These are phyloP conservation scores for Callionymus lyra DNA, from an alignment of 2,113 vertebrate genomes.

Conservation along the genomic window DNA sequence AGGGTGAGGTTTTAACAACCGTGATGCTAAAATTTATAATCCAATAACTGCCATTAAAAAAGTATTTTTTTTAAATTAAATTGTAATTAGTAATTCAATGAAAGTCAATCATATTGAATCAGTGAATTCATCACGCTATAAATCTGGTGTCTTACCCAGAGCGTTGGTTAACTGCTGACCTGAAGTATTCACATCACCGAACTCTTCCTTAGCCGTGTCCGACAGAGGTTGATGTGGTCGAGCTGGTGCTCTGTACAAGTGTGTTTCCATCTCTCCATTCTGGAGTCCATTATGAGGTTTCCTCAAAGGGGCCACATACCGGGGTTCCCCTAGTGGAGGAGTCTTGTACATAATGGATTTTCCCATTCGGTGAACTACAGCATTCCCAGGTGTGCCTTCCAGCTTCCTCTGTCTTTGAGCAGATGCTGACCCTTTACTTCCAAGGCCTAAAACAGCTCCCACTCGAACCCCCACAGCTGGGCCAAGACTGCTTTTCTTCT, in stretches of 20 bases:
- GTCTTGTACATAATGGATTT: constrained; percentile 83
- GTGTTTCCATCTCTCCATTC: constrained; percentile 79
- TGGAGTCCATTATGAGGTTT: constrained; percentile 77
- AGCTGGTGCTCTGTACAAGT: constrained; percentile 74
- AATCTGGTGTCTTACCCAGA: constrained; percentile 67
- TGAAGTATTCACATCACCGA: constrained; percentile 60
- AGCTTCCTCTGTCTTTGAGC: constrained; percentile 73
- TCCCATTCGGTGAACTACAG: constrained; percentile 70
- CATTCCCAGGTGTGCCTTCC: constrained; percentile 55
- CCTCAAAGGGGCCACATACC: constrained; percentile 78
- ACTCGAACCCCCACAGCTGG: constrained; percentile 45
- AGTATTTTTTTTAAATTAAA: no score
- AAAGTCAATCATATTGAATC: no score
- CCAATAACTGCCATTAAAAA: no score
- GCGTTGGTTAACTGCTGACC: constrained; percentile 70
- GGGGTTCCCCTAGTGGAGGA: constrained; percentile 75
- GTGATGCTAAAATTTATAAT: no score
- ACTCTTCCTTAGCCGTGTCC: constrained; percentile 64
- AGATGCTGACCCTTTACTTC: constrained; percentile 22
- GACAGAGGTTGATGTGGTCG: constrained; percentile 64
- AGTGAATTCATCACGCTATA: no score
- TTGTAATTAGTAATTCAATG: no score
- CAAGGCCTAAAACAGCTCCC: constrained; percentile 27
- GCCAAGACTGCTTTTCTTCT: constrained; percentile 75
- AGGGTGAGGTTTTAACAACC: no score